Percentiles rank a stretch among this genome's conserved stretches.
Conservation (phyloP, 2,888 invertebrate species). For the Netelia fuscicornis region DNA sequence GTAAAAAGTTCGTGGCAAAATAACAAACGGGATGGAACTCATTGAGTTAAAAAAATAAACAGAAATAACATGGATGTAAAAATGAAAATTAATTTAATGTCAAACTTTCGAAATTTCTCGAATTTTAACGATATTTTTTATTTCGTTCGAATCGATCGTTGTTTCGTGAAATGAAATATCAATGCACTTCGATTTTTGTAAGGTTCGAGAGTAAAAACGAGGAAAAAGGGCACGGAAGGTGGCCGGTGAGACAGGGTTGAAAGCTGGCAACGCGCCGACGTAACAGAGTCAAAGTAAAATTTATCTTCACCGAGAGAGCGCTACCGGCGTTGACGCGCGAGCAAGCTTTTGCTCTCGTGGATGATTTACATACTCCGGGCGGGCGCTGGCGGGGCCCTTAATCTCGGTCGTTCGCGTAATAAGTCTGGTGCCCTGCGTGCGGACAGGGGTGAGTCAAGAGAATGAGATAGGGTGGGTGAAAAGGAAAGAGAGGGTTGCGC, state of each 20-base stretch:
- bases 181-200: no score
- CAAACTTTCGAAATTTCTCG: no score
- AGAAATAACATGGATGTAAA: no score
- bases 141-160: no score
- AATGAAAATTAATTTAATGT: no score
- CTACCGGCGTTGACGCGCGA: conserved; percentile 62
- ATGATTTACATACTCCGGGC: conserved; percentile 67
- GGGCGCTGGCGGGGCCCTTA: conserved; percentile 64
- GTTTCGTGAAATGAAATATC: not conserved
- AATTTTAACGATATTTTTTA: no score
- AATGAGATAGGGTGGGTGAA: conserved; percentile 25
- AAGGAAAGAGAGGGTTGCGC: conserved; percentile 33
- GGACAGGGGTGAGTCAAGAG: conserved; percentile 27
- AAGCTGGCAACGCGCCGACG: conserved; percentile 55
- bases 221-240: conserved; percentile 14
- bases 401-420: conserved; percentile 63
- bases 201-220: not conserved
- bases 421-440: conserved; percentile 46
- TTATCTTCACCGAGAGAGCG: conserved; percentile 73
- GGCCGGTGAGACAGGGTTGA: conserved; percentile 34
- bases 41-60: no score
- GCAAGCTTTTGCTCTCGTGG: conserved; percentile 69
- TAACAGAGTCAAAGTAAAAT: conserved; percentile 73
- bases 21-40: no score
- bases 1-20: no score